Conservation (phyloP, 2,113 vertebrate genomes). For the Cavia aperea region DNA sequence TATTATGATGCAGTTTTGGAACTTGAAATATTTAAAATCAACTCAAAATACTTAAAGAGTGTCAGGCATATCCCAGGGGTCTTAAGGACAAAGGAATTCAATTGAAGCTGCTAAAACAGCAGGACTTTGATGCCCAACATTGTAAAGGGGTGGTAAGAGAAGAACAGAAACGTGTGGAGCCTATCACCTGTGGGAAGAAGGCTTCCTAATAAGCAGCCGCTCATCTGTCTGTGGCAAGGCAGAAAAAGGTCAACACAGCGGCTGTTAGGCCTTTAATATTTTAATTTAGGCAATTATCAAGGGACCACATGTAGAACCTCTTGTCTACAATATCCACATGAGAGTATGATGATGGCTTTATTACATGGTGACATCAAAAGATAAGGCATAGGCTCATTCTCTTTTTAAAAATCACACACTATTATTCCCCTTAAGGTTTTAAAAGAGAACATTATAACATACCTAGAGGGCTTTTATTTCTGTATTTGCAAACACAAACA, state of each 20-base stretch:
- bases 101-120: constrained; percentile 73
- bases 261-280: constrained; percentile 83
- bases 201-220: constrained; percentile 77
- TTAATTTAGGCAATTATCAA: constrained; percentile 84
- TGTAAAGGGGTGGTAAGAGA: constrained; percentile 60
- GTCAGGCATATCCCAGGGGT: constrained; percentile 66
- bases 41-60: constrained; percentile 73
- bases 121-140: constrained; percentile 60
- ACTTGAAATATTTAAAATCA: constrained; percentile 73
- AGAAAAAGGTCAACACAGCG: constrained; percentile 79
- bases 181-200: constrained; percentile 78
- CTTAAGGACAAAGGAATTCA: constrained; percentile 67
- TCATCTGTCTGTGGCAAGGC: constrained; percentile 79
- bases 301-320: constrained; percentile 80
- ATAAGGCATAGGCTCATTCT: constrained; percentile 68
- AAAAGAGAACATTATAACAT: background rate
- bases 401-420: constrained; percentile 59
- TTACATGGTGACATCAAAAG: constrained; percentile 78
- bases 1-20: constrained; percentile 67
- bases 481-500: background rate
- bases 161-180: constrained; percentile 70
- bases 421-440: constrained; percentile 17
- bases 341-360: constrained; percentile 82
- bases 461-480: background rate
- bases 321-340: constrained; percentile 80